Evolutionary conservation across 2,113 vertebrate genomes (phyloP), one percentile per base, ranked within the genome.

Genomic region (Chitala chitala): DNA sequence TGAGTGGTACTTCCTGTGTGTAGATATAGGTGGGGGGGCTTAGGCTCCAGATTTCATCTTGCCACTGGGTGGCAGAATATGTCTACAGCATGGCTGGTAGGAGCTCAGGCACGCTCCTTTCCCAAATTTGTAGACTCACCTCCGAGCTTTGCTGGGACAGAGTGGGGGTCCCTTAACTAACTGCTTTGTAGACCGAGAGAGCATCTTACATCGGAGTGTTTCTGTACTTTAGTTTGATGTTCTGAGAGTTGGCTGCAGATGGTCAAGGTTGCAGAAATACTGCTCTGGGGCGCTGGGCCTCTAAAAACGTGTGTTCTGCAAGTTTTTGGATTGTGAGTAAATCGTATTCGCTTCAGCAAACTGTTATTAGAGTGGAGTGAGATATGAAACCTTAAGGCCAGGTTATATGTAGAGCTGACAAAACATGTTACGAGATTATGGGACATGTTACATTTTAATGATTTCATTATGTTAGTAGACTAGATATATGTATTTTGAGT

Each of bases 11-110:
- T n/a, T n/a, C n/a, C 56, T 63, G 58, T 17, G 7, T 29, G 17
- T 7, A 33, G 17, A 29, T 36, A 24, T 17, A 15, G 13, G 15
- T 26, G 26, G 31, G n/a, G 15, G 7, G 6, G 6, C 2, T 63
- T 20, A 63, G 33, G 29, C 33, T 40, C 8, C 24, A 38, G 36
- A 40, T 68, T 36, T 26, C 7, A 26, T 46, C n/a, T 46, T n/a
- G 40, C 40, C 64, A 68, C 64, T 44, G 24, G 64, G 24, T 42
- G 64, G 40, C 64, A 66, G 64, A 24, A 10, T 66, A 44, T 66
- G 40, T 10, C n/a, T 5, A 68, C 12, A 17, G 33, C 31, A 33
- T 20, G n/a, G 29, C 36, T 7, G 9, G 33, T 36, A 17, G 9
- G 58, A 63, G 58, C n/a, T n/a, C n/a, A n/a, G n/a, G 63, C 63